Conservation (phyloP, 2,797 vertebrate genomes). For the Amniataba percoides region DNA sequence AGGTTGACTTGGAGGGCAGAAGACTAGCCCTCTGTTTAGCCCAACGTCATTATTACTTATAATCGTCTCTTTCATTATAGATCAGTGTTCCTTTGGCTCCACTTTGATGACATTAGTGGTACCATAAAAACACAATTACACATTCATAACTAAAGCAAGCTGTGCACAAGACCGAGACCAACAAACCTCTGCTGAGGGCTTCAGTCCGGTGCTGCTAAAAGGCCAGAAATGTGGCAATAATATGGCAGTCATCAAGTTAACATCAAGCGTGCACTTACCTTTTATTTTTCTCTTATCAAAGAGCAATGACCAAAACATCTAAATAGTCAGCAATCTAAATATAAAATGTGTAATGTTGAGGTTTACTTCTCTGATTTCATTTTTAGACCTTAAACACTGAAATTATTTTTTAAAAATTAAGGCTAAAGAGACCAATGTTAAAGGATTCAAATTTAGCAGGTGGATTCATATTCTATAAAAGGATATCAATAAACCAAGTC, state of each 20-base stretch:
- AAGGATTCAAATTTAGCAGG: not conserved
- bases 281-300: not conserved
- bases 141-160: conserved; percentile 20
- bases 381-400: not conserved
- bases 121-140: conserved; percentile 30
- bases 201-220: conserved; percentile 4
- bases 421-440: not conserved
- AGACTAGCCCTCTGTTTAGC: conserved; percentile 35
- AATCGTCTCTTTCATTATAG: conserved; percentile 39
- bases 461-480: conserved; percentile 2
- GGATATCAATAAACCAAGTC: not conserved
- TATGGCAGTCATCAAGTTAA: conserved; percentile 30
- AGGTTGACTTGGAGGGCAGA: conserved; percentile 47
- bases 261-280: not conserved
- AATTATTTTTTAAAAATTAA: not conserved
- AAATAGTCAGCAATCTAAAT: not conserved
- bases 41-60: conserved; percentile 42
- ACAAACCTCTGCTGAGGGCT: conserved; percentile 17
- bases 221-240: conserved; percentile 18
- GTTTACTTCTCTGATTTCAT: not conserved
- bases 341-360: not conserved
- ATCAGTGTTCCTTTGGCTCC: conserved; percentile 23
- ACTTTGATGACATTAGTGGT: conserved; percentile 13
- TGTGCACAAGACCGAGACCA: conserved; percentile 4
- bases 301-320: not conserved